Evolutionary conservation across 1,140 invertebrate species (phyloP).

Genomic region (Camponotus pennsylvanicus): DNA sequence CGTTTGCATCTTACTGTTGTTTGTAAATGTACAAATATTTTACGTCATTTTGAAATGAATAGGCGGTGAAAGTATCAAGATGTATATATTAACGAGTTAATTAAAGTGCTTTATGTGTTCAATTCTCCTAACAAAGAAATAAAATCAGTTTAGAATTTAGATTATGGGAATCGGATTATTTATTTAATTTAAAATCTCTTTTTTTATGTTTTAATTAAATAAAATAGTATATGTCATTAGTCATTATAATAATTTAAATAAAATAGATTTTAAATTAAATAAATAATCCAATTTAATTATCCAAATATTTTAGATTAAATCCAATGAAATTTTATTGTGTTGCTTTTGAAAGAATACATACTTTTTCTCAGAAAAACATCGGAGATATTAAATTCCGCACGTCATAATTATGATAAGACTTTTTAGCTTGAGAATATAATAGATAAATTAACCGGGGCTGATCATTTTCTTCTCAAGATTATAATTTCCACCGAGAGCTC

Average conservation of each 20-base stretch:
- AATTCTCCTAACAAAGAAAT: not conserved
- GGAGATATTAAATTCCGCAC: not conserved
- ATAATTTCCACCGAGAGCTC: constrained; percentile 37
- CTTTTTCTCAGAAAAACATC: not conserved
- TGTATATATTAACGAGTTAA: not conserved
- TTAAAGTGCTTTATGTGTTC: not conserved
- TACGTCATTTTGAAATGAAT: not conserved
- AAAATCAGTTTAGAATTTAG: not conserved
- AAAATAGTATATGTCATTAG: no score
- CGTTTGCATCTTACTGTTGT: not conserved
- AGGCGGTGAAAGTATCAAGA: not conserved
- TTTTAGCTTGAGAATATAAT: constrained; percentile 39
- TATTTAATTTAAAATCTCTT: not conserved
- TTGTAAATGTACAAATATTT: not conserved
- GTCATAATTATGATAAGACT: constrained; percentile 4
- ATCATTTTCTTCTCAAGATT: constrained; percentile 55
- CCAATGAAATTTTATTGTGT: not conserved
- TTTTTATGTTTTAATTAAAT: no score
- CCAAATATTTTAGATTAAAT: not conserved
- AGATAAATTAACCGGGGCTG: constrained; percentile 35
- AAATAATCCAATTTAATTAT: not conserved
- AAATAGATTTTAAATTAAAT: no score
- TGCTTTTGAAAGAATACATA: not conserved
- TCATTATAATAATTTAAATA: no score
- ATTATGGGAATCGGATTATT: not conserved